Base-by-base conservation (phyloP, 2,888 invertebrate genomes). In the Stenichneumon culpator region DNA sequence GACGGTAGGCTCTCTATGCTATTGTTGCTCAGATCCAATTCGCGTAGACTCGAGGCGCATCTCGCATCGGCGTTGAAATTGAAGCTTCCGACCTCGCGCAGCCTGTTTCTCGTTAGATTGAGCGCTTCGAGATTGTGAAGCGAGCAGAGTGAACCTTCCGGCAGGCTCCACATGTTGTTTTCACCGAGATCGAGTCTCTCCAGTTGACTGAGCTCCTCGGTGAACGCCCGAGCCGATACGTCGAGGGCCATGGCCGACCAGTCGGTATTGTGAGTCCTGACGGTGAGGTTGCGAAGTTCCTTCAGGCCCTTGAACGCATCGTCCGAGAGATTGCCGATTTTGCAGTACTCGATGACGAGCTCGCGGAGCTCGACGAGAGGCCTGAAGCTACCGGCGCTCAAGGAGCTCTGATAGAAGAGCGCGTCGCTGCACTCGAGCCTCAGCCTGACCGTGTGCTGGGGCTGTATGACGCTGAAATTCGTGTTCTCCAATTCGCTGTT, bases 401-500 rank as follows among this genome's bases (percentile, higher is more conserved):
- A 94, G 69, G 97, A 96, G 94, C 97, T 97, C 95, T 97, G 97
- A 92, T 97, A 97, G 94, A 97, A 97, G 84, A 97, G 95, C 87
- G 96, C 96, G 93, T 97, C 97, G 94, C 97, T 97, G 94, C 97
- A 97, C 94, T 97, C 97, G 82, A 97, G 95, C 86, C 96, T 95
- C 89, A 97, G 94, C 79, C 96, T 95, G 82, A 97, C 97, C 72
- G 97, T 97, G 89, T 97, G 96, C 93, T 97, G 97, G 74, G 97
- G 96, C 94, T 97, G 97, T 89, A 97, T 97, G 86, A 97, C 97
- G 95, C 97, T 97, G 94, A 97, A 97, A 93, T 97, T 97, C 83
- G 97, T 97, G 93, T 97, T 97, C 94, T 97, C 97, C 92, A 97
- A 94, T 94, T 97, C 97, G 94, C 97, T 97, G 94, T 97, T 97